These are phyloP conservation scores for Chrysolina americana DNA, from an alignment of 2,888 invertebrate genomes.

Conservation along the genomic window DNA sequence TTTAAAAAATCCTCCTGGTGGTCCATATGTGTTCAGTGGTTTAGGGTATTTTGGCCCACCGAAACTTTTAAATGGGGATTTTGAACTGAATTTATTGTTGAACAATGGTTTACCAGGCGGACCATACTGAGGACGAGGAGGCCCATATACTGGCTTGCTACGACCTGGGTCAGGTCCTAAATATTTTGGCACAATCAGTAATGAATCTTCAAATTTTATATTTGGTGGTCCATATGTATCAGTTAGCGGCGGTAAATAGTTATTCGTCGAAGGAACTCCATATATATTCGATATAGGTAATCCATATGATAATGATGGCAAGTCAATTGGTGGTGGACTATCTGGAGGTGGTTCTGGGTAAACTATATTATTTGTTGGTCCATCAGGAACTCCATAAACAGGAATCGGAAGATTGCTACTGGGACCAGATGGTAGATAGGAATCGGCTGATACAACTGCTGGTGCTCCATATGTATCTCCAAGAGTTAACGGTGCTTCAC, in stretches of 20 bases:
- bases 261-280: conserved; percentile 45
- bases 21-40: conserved; percentile 56
- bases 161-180: conserved; percentile 65
- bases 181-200: conserved; percentile 61
- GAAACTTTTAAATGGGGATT: conserved; percentile 60
- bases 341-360: conserved; percentile 71
- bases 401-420: conserved; percentile 73
- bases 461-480: conserved; percentile 73
- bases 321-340: conserved; percentile 65
- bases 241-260: conserved; percentile 33
- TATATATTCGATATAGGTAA: conserved; percentile 56
- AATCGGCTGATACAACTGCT: conserved; percentile 71
- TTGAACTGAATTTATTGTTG: conserved; percentile 62
- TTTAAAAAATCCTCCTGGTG: conserved; percentile 57
- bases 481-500: conserved; percentile 62
- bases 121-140: conserved; percentile 63
- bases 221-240: conserved; percentile 33
- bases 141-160: conserved; percentile 69
- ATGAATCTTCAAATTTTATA: conserved; percentile 43
- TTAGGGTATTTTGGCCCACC: conserved; percentile 58
- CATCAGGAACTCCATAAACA: conserved; percentile 75
- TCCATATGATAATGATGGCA: conserved; percentile 56
- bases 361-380: conserved; percentile 67
- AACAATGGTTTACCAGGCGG: conserved; percentile 61
- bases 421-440: conserved; percentile 62